These are phyloP conservation scores for Phacellophora camtschatica DNA, from an alignment of 30 jellyfish, hydroid and myxozoan species.

Conservation along the genomic window DNA sequence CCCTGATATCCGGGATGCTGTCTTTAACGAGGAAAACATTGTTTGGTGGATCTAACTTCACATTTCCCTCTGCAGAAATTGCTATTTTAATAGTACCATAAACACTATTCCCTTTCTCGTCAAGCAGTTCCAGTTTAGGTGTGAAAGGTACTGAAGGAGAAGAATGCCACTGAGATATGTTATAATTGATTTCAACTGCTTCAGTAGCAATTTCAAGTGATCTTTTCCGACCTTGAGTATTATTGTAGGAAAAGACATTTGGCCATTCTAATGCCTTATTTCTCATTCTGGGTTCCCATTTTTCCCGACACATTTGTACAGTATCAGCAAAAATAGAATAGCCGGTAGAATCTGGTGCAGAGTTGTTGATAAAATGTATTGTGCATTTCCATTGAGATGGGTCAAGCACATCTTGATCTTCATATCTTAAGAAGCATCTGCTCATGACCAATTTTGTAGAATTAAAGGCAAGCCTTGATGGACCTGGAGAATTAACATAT, in stretches of 20 bases:
- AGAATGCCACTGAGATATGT: conserved; percentile 49
- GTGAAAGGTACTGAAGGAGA: conserved; percentile 70
- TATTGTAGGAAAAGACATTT: conserved; percentile 1
- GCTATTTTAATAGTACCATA: conserved; percentile 53
- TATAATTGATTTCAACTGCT: conserved; percentile 32
- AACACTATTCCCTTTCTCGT: conserved; percentile 75
- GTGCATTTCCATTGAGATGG: conserved; percentile 62
- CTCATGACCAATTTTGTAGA: conserved; percentile 59
- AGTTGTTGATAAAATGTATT: conserved; percentile 52
- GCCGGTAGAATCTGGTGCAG: conserved; percentile 85
- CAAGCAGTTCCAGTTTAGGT: conserved; percentile 49
- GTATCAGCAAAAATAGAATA: conserved; percentile 76
- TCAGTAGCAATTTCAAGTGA: conserved; percentile 74
- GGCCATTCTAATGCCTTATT: conserved; percentile 71
- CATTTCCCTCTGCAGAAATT: conserved; percentile 16
- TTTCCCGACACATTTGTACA: conserved; percentile 61
- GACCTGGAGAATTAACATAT: conserved; percentile 57
- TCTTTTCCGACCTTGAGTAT: conserved; percentile 19
- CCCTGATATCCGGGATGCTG: conserved; percentile 32
- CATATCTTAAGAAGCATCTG: conserved; percentile 68
- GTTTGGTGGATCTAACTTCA: conserved; percentile 65
- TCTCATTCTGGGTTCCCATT: conserved; percentile 43
- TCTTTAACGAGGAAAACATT: conserved; percentile 55
- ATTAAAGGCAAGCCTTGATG: conserved; percentile 63
- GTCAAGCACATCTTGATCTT: conserved; percentile 13